These are phyloP conservation scores for Premnoplex brunnescens DNA, from an alignment of 2,797 vertebrate species.

Conservation along the genomic window DNA sequence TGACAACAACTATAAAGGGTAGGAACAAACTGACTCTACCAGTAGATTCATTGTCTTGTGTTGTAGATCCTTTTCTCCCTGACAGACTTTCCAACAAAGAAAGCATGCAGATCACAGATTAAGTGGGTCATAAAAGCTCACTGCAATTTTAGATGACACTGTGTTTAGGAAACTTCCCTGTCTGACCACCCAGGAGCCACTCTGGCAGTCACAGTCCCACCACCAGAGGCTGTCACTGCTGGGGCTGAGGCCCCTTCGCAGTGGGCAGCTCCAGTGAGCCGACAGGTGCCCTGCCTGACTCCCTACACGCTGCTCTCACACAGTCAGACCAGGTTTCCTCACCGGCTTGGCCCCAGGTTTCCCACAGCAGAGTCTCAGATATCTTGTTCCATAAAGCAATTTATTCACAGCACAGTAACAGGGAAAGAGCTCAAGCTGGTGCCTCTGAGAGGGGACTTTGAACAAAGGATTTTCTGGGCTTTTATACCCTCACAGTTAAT, in stretches of 20 bases:
- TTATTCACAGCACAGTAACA: not conserved
- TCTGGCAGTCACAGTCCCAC: not conserved
- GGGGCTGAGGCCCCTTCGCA: rapidly evolving
- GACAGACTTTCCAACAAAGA: not conserved
- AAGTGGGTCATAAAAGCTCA: not conserved
- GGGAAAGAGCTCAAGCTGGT: not conserved
- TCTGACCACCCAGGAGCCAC: not conserved
- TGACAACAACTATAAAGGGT: not conserved
- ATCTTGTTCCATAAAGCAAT: not conserved
- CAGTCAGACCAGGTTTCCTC: not conserved
- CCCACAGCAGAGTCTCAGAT: not conserved
- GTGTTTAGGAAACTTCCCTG: not conserved
- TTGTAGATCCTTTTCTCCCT: not conserved
- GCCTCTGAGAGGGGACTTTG: not conserved
- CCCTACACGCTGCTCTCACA: not conserved
- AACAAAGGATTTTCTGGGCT: not conserved
- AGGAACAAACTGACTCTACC: not conserved
- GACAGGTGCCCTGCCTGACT: rapidly evolving
- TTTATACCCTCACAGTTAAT: not conserved
- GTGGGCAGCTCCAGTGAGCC: not conserved
- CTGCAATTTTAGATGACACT: not conserved
- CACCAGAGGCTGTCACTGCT: not conserved
- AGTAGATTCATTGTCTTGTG: not conserved
- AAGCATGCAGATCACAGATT: not conserved
- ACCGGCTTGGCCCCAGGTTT: not conserved